These are phyloP conservation scores for Brachyistius frenatus DNA, from an alignment of 2,113 vertebrate species.

Conservation along the genomic window DNA sequence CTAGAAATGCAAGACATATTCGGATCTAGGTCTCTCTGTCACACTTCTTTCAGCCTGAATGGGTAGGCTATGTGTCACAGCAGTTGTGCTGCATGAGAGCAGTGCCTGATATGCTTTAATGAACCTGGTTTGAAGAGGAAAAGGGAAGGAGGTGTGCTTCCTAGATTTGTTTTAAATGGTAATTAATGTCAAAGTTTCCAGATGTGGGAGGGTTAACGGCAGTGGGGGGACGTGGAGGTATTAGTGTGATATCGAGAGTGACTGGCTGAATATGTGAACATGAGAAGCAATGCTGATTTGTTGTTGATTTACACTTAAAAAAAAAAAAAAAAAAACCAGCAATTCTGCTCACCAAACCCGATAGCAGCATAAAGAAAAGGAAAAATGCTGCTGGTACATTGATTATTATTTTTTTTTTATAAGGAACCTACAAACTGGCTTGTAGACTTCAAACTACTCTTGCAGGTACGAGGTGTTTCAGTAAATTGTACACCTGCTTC, in stretches of 20 bases:
- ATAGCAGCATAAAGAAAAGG: background rate
- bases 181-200: conserved; percentile 43
- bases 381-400: background rate
- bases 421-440: background rate
- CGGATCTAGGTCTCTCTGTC: conserved; percentile 8
- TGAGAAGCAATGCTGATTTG: conserved; percentile 1
- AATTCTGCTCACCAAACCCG: background rate
- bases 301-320: background rate
- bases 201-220: conserved; percentile 9
- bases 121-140: conserved; percentile 23
- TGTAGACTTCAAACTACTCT: background rate
- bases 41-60: conserved; percentile 15
- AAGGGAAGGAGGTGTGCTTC: background rate
- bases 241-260: conserved; percentile 22
- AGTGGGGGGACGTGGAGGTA: background rate
- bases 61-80: conserved; percentile 50
- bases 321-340: no score
- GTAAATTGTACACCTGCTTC: conserved; percentile 10
- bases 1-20: conserved; percentile 21
- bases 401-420: no score
- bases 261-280: conserved; percentile 17
- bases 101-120: conserved; percentile 39
- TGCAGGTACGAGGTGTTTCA: conserved; percentile 19
- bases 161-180: conserved; percentile 47
- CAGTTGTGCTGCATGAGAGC: conserved; percentile 38